These are phyloP conservation scores for Noctuana brunneofusca DNA, from an alignment of 2,888 invertebrate genomes.

Conservation along the genomic window DNA sequence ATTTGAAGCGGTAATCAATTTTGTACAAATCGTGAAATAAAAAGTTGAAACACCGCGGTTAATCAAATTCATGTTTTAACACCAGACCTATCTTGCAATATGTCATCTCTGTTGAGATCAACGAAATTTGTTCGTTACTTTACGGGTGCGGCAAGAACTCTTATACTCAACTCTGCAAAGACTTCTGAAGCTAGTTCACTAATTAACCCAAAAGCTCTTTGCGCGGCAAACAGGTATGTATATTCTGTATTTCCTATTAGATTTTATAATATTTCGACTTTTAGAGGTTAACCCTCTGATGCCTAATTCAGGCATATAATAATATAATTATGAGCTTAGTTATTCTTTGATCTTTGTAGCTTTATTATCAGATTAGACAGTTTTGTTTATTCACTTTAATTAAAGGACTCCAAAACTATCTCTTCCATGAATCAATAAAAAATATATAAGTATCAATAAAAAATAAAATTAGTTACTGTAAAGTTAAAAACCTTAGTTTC, in stretches of 20 bases:
- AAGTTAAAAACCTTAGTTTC: too few species aligned
- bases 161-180: conserved; percentile 85
- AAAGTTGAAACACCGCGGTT: background rate
- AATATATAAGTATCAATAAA: too few species aligned
- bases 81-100: conserved; percentile 49
- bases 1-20: conserved; percentile 9
- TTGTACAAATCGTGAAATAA: background rate
- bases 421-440: too few species aligned
- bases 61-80: conserved; percentile 33
- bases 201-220: conserved; percentile 65
- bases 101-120: conserved; percentile 87
- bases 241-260: background rate
- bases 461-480: too few species aligned
- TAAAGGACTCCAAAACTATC: too few species aligned
- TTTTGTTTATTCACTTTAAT: too few species aligned
- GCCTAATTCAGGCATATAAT: too few species aligned
- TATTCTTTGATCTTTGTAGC: too few species aligned
- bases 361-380: too few species aligned
- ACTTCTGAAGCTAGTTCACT: conserved; percentile 84
- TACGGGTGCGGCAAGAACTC: conserved; percentile 87
- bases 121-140: conserved; percentile 90
- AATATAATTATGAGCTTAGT: too few species aligned
- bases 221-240: conserved; percentile 65
- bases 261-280: too few species aligned
- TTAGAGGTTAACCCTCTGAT: too few species aligned